Evolutionary conservation across 2,113 vertebrate species (phyloP), one percentile per base, ranked within the genome.

Genomic region (Myanophis thanlyinensis): DNA sequence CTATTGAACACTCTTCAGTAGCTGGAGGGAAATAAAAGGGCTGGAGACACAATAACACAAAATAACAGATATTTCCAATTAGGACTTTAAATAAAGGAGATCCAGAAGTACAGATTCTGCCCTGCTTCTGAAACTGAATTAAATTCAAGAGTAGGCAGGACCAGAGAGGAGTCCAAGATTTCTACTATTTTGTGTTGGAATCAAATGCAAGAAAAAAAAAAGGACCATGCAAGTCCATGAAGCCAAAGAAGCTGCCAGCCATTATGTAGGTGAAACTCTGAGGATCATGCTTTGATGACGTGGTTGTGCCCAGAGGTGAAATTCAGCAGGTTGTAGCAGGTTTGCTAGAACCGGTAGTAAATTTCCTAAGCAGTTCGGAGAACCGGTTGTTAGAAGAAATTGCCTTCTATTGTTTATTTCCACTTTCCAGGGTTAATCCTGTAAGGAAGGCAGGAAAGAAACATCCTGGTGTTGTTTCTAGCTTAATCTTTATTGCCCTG

Each of bases 41-140:
- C 44, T 46, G 92, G 89, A 80, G 49, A 80, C 11, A 23, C 22
- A 51, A 90, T 12, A 46, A 96, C 97, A 97, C 13, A 94, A 86
- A 96, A 95, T 18, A 3, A 54, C 18, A 22, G 35, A 9, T 22
- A 80, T 44, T 80, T 80, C 35, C 73, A 44, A 22, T 80, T 22
- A 44, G 22, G 49, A 44, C 20, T 51, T 88, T 35, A 96, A 97
- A 94, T 97, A 97, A 97, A 95, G 93, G 54, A 95, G 94, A 40
- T 91, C 48, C 9, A 0, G 56, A 56, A n/a, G 56, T 48, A 52
- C 3, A 73, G 40, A 46, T 56, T 94, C 25, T 90, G 35, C 93
- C 87, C 59, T 93, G 56, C 49, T 5, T 25, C 93, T 62, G 95
- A 88, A 90, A 5, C 1, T 1, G 91, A 1, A 91, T 86, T 53